Evolutionary conservation across 2,797 vertebrate genomes (phyloP).

Genomic region (Euphonia xanthogaster): DNA sequence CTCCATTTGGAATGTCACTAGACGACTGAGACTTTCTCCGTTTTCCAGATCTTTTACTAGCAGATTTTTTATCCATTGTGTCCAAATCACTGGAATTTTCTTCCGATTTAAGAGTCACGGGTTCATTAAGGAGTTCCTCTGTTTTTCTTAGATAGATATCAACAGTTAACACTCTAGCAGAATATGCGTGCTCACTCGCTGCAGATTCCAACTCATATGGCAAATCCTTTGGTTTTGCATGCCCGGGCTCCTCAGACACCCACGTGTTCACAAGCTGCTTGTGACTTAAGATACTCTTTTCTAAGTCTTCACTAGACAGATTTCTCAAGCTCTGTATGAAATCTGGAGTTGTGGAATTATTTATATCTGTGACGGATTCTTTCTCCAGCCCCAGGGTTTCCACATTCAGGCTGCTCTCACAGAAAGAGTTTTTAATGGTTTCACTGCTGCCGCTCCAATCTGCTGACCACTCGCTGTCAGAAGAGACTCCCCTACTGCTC

Average conservation of each 20-base stretch:
- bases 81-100: conserved; percentile 48
- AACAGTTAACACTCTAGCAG: conserved; percentile 72
- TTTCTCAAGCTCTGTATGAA: conserved; percentile 64
- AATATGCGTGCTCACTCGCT: not conserved
- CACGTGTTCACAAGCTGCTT: conserved; percentile 63
- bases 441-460: conserved; percentile 38
- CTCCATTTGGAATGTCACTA: conserved; percentile 65
- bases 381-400: conserved; percentile 46
- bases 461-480: conserved; percentile 61
- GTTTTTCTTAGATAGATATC: conserved; percentile 81
- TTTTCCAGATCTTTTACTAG: conserved; percentile 68
- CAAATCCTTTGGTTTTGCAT: conserved; percentile 22
- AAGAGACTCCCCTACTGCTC: conserved; percentile 26
- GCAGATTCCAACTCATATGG: conserved; percentile 2
- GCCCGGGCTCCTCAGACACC: conserved; percentile 30
- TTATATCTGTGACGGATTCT: conserved; percentile 56
- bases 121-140: conserved; percentile 60
- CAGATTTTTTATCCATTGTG: conserved; percentile 70
- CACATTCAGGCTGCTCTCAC: conserved; percentile 60
- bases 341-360: conserved; percentile 64
- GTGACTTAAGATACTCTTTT: conserved; percentile 64
- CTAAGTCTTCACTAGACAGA: conserved; percentile 59
- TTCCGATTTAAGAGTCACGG: not conserved
- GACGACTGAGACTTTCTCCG: conserved; percentile 74
- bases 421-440: conserved; percentile 65